A percentile compares a stretch with the other conserved stretches of the same genome.
These are phyloP conservation scores for Cylindroiulus punctatus DNA, from an alignment of 2,888 invertebrate genomes.

Conservation along the genomic window DNA sequence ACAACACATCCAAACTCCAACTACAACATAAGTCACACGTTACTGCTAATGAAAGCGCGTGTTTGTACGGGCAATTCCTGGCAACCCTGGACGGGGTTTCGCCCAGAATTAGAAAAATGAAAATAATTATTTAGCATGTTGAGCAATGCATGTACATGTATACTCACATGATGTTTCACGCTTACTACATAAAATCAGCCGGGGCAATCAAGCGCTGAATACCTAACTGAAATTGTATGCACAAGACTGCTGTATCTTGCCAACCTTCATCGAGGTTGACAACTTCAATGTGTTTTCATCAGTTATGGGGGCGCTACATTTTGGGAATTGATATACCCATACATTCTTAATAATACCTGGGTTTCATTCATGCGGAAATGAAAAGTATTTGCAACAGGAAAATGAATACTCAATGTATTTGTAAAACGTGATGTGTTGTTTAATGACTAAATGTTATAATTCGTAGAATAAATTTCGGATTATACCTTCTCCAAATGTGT, in stretches of 20 bases:
- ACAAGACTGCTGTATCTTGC: background rate
- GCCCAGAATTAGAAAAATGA: background rate
- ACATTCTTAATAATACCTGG: no score
- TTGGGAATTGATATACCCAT: no score
- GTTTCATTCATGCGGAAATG: no score
- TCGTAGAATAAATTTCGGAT: no score
- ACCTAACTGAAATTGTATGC: background rate
- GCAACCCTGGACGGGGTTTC: background rate
- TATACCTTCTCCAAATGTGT: no score
- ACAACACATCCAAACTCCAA: background rate
- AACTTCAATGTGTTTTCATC: background rate
- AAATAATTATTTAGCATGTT: background rate
- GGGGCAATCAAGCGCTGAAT: background rate
- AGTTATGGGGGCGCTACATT: no score
- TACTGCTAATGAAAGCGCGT: background rate
- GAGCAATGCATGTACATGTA: constrained; percentile 27
- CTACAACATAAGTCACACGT: background rate
- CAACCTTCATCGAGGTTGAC: background rate
- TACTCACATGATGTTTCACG: background rate
- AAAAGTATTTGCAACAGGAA: no score
- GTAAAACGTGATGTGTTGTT: no score
- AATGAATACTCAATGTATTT: no score
- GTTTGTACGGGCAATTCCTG: background rate
- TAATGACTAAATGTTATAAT: no score
- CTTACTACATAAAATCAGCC: background rate